Conservation (phyloP, 2,113 vertebrate species). For the Edolisoma coerulescens region DNA sequence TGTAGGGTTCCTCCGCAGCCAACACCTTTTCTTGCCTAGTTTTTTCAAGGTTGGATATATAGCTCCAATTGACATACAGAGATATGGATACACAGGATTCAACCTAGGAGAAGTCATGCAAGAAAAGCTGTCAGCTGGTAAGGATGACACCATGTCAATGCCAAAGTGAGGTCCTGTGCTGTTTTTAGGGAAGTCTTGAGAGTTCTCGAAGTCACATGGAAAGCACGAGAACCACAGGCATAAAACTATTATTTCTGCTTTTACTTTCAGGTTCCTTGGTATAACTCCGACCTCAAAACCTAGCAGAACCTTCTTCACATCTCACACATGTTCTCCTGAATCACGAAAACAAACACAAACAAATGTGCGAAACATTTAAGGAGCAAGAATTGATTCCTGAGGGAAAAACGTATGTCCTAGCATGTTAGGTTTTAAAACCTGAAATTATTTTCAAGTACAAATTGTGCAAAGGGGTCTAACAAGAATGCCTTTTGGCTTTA, state of each 20-base stretch:
- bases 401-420: neutral
- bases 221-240: neutral
- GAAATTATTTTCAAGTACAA: neutral
- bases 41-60: neutral
- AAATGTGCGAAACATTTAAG: neutral
- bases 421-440: neutral
- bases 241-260: neutral
- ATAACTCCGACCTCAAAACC: neutral
- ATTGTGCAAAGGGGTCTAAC: neutral
- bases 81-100: neutral
- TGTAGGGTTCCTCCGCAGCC: neutral
- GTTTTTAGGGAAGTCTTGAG: neutral
- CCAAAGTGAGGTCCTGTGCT: neutral
- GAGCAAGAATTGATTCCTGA: neutral
- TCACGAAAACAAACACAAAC: neutral
- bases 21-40: neutral
- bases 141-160: neutral
- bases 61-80: neutral
- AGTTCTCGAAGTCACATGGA: neutral
- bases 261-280: neutral
- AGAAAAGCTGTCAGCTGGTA: neutral
- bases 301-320: neutral
- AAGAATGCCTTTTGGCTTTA: neutral
- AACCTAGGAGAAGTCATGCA: neutral
- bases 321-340: neutral